Percentiles rank a stretch among this genome's conserved stretches.
Conservation (phyloP, 2,113 vertebrate species). For the Panthera uncia region DNA sequence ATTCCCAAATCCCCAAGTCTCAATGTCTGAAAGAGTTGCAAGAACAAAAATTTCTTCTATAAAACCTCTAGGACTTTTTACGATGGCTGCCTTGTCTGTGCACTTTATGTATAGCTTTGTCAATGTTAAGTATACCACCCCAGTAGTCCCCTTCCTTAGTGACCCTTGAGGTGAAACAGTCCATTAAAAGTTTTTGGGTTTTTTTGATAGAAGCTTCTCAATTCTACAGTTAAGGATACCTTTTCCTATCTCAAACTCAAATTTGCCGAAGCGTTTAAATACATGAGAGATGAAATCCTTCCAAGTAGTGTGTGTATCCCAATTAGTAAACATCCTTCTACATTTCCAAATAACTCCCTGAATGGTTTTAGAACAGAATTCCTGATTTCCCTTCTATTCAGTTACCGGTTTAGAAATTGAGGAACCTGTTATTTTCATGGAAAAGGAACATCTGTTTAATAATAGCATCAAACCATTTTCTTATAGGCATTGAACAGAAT, state of each 20-base stretch:
- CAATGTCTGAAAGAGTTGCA: background rate
- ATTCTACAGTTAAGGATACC: background rate
- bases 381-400: background rate
- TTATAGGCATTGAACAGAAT: background rate
- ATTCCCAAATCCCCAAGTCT: background rate
- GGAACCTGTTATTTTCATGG: background rate
- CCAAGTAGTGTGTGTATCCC: background rate
- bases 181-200: background rate
- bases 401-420: background rate
- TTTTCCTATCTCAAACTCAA: background rate
- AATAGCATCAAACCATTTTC: background rate
- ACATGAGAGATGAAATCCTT: background rate
- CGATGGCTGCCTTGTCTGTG: background rate
- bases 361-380: background rate
- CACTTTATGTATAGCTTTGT: background rate
- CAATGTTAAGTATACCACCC: background rate
- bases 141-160: background rate
- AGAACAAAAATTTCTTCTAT: background rate
- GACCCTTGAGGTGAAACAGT: background rate
- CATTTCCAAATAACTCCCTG: background rate
- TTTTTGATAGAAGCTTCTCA: background rate
- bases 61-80: background rate
- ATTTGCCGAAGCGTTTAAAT: background rate
- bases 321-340: background rate
- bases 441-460: background rate